A percentile compares a stretch with the other conserved stretches of the same genome.
These are phyloP conservation scores for Gymnocypris eckloni DNA, from an alignment of 2,797 vertebrate species.

Conservation along the genomic window DNA sequence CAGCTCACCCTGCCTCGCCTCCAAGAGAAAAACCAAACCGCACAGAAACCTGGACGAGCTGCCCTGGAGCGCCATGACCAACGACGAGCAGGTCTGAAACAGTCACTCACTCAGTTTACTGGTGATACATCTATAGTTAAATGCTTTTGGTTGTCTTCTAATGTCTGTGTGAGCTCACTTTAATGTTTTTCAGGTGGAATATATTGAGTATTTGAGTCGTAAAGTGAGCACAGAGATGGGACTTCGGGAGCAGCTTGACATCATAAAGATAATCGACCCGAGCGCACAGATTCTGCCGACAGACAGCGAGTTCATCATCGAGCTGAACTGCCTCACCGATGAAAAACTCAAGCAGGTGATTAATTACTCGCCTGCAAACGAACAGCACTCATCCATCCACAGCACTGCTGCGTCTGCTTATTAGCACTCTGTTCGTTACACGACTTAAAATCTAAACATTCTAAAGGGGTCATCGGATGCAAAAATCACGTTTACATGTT, in stretches of 20 bases:
- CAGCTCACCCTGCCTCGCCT: constrained; percentile 93
- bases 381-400: not conserved
- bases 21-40: constrained; percentile 91
- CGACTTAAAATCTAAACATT: not conserved
- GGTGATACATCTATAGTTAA: no score
- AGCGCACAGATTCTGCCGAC: constrained; percentile 97
- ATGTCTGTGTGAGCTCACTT: no score
- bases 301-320: constrained; percentile 99
- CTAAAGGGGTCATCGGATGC: not conserved
- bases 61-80: constrained; percentile 98
- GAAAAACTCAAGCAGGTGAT: constrained; percentile 97
- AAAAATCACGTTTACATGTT: no score
- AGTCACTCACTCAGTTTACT: not conserved
- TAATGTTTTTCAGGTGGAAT: constrained; percentile 87
- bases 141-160: no score
- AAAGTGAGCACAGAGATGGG: constrained; percentile 99
- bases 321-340: constrained; percentile 97
- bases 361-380: not conserved
- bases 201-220: constrained; percentile 97
- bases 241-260: constrained; percentile 97
- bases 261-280: constrained; percentile 99
- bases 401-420: not conserved
- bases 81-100: constrained; percentile 90
- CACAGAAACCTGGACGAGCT: constrained; percentile 96
- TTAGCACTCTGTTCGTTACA: not conserved